Base-by-base conservation (phyloP, 1,140 invertebrate species). In the Drosophila kikkawai region DNA sequence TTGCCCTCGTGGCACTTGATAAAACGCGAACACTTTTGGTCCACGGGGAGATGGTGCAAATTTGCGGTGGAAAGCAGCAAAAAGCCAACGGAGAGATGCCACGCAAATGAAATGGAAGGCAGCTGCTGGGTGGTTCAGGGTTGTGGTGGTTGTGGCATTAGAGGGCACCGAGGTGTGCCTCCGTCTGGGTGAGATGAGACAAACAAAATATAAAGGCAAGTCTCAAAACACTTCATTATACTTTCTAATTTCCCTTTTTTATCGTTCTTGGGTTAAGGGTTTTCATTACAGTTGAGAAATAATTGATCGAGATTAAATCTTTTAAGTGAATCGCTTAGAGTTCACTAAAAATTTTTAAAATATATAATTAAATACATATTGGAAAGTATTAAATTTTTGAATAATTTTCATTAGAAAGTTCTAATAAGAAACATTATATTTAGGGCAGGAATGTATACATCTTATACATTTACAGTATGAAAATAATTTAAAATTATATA, bases 161-260 rank as follows among this genome's bases (percentile, higher is more conserved):
- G 19, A 19, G 13, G 34, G 7, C 53, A 9, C 13, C 4, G 19
- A 56, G 44, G 19, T 17, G 48, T 64, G 19, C 11, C 22, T 55
- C 44, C 32, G 64, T 22, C 19, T 29, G 41, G 44, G 11, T 37
- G 45, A 50, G 55, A 50, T 19, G 68, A 37, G 70, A 64, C 71
- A 59, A 68, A 71, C 71, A 67, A 41, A 79, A 65, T 57, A 79
- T 51, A 68, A 58, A 65, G 58, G 51, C 37, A 69, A 61, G 65
- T 55, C 42, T 68, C 53, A 78, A 56, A 73, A 78, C 67, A 84
- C 77, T 84, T 84, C 74, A 84, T 84, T 80, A 84, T 84, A 84
- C 81, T 84, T 80, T 80, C 64, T 84, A 84, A 84, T 84, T 84
- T 79, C 39, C 26, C 50, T 56, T 61, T 61, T 56, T 63, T 45